Base-by-base conservation (phyloP, 2,113 vertebrate species). In the Aramus guarauna region DNA sequence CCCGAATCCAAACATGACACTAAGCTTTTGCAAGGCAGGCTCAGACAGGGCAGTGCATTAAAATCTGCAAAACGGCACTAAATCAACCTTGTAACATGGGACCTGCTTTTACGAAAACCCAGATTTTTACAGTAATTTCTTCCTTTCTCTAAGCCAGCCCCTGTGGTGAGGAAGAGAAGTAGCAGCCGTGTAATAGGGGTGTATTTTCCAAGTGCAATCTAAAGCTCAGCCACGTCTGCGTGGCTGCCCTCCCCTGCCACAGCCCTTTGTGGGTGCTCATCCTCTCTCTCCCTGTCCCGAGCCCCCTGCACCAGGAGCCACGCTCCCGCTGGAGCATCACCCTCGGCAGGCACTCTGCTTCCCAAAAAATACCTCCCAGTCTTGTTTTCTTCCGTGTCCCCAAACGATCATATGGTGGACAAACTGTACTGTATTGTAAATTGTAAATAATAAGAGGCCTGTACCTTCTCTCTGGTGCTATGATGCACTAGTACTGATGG, bases 1-100 rank as follows among this genome's bases (percentile, higher is more conserved):
- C 4, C 27, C 1, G 1, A 87, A 91, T 43, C 69, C 0, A 0
- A 91, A 60, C 45, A 53, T 0, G 6, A 64, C 30, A 32, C 9
- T 39, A 69, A 50, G 60, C 5, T 72, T 80, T 64, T 56, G 14
- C 29, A 55, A 77, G 12, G 24, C 53, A 66, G 45, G 32, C 56
- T 56, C 69, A 93, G 30, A 32, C 8, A 78, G 16, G 9, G 8
- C 26, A 72, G 36, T 56, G 34, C 21, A 64, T 43, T 68, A 78
- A 55, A 75, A 59, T 48, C 58, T 81, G 26, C 26, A 94, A 90
- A 86, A 17, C 5, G 63, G 32, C 43, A 48, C 10, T 62, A 84
- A 60, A 78, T 91, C 60, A 77, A 67, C 15, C 73, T 37, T 50
- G 55, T 60, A 74, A 85, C 24, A 66, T 12, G 27, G 34, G 62